phyloP scores from a whole-genome alignment of 1,140 invertebrate species.

The Leptopilina clavipes region DNA sequence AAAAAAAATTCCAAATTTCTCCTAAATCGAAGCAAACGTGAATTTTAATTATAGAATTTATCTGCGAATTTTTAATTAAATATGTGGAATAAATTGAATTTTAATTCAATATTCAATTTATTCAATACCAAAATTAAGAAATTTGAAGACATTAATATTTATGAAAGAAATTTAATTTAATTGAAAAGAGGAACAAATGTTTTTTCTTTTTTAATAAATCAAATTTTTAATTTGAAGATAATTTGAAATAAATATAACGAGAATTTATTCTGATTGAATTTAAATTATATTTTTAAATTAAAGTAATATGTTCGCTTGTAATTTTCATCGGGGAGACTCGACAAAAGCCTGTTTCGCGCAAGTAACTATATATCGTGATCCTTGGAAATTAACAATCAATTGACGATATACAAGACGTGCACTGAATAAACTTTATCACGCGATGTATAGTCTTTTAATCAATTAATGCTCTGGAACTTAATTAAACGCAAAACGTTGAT shows the following conservation, averaged over 20 bases:
- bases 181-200: too few relatives aligned
- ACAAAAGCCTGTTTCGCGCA: conserved; percentile 6
- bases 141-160: too few relatives aligned
- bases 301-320: background rate
- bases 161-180: too few relatives aligned
- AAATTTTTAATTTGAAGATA: background rate
- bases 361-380: conserved; percentile 8
- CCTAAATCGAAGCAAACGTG: too few relatives aligned
- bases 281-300: background rate
- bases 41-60: too few relatives aligned
- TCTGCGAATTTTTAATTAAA: too few relatives aligned
- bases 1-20: background rate
- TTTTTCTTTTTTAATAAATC: background rate
- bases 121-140: too few relatives aligned
- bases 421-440: conserved; percentile 22
- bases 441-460: conserved; percentile 28
- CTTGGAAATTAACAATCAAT: conserved; percentile 30
- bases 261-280: background rate
- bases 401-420: conserved; percentile 33
- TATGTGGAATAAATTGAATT: too few relatives aligned
- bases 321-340: background rate
- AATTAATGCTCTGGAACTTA: conserved; percentile 45
- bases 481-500: conserved; percentile 57
- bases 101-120: too few relatives aligned
- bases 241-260: background rate